Conservation (phyloP, 2,888 invertebrate genomes). For the Ceraclea dissimilis region DNA sequence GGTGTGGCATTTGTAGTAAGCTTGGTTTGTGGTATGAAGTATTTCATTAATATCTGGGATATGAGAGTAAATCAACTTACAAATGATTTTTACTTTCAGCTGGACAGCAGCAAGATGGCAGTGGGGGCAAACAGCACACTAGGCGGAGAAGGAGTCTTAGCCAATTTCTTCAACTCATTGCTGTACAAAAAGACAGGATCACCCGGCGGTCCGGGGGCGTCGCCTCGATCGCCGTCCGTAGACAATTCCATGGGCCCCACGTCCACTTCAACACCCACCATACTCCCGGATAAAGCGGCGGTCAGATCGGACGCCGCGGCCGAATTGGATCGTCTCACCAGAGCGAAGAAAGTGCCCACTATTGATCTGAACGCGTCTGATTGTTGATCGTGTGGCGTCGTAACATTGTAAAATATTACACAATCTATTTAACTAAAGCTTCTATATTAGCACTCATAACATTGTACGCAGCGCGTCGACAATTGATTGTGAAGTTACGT, state of each 20-base stretch:
- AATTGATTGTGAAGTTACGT: too few relatives aligned
- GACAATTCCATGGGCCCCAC: conserved; percentile 32
- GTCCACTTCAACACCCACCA: conserved; percentile 31
- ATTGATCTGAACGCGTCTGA: conserved; percentile 50
- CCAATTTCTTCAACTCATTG: conserved; percentile 97
- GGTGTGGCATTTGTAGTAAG: too few relatives aligned
- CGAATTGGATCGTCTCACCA: conserved; percentile 81
- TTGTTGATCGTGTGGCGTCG: conserved; percentile 31
- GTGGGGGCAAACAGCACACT: conserved; percentile 59
- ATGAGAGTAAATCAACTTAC: too few relatives aligned
- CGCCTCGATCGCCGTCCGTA: conserved; percentile 31
- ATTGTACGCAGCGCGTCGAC: too few relatives aligned
- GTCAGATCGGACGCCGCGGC: conserved; percentile 87
- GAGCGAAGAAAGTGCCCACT: conserved; percentile 53
- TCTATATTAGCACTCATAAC: neutral
- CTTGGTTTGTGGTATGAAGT: too few relatives aligned
- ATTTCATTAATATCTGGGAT: too few relatives aligned
- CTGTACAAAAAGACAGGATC: conserved; percentile 88
- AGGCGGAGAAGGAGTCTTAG: conserved; percentile 87
- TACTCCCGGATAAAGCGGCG: conserved; percentile 59
- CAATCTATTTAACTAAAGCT: neutral
- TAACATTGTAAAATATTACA: neutral
- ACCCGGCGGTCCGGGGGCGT: conserved; percentile 49
- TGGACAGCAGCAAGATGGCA: conserved; percentile 68
- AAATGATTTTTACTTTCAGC: conserved; percentile 36